These are phyloP conservation scores for Metacarcinus magister DNA, from an alignment of 2,888 invertebrate genomes.

Conservation along the genomic window DNA sequence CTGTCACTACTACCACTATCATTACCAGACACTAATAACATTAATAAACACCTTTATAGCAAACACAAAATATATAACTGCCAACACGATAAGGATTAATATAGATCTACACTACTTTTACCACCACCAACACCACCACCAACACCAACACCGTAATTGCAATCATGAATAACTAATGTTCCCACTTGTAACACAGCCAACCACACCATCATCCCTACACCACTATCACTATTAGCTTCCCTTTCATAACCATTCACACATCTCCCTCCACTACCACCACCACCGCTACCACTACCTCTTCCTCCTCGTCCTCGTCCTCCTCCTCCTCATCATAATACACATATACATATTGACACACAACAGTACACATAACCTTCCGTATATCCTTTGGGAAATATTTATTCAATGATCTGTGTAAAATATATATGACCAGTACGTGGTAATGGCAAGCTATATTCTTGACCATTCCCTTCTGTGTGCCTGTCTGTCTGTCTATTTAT, in stretches of 20 bases:
- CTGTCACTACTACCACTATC: background rate
- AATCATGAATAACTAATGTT: background rate
- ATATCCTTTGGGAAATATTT: background rate
- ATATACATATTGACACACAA: background rate
- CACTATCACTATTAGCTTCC: background rate
- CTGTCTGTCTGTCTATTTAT: background rate
- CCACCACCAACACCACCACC: no score
- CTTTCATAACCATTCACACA: background rate
- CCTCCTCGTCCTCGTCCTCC: background rate
- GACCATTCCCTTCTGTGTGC: background rate
- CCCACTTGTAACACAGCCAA: background rate
- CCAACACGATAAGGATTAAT: background rate
- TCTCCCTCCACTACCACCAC: background rate
- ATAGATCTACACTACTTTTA: background rate
- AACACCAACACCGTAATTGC: background rate
- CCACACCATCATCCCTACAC: background rate
- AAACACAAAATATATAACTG: background rate
- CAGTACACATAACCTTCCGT: background rate
- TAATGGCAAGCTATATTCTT: background rate
- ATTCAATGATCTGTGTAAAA: background rate
- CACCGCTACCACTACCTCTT: background rate
- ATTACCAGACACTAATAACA: background rate
- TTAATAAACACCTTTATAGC: no score
- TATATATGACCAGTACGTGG: background rate
- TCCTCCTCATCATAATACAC: background rate